phyloP scores from a whole-genome alignment of 2,888 invertebrate genomes.

The Apamea monoglypha region DNA sequence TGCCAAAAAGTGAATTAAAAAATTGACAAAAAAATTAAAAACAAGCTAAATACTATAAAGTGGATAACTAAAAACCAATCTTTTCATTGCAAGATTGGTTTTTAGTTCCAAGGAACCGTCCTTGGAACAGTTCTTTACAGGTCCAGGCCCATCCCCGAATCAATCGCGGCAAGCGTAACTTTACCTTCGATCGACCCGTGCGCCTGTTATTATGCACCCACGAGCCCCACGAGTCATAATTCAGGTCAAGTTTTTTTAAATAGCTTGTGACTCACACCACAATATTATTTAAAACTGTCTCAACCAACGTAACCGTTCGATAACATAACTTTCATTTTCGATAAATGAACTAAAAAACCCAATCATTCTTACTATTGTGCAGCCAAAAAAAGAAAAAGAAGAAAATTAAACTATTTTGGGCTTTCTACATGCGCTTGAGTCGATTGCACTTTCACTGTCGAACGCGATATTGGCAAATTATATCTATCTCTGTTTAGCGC shows the following conservation, averaged over 20 bases:
- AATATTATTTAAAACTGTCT: conserved; percentile 42
- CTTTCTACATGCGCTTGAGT: conserved; percentile 72
- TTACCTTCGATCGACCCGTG: neutral
- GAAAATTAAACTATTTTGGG: conserved; percentile 67
- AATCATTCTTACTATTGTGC: conserved; percentile 71
- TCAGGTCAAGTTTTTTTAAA: neutral
- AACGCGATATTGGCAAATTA: conserved; percentile 39
- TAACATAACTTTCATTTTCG: conserved; percentile 80
- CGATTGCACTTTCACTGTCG: conserved; percentile 76
- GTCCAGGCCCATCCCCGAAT: neutral
- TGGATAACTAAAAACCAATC: no score
- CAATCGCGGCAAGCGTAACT: neutral
- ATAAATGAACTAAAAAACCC: conserved; percentile 68
- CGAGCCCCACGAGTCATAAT: neutral
- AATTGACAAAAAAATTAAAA: no score
- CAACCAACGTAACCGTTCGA: conserved; percentile 61
- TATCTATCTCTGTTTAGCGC: conserved; percentile 56
- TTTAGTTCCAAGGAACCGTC: no score
- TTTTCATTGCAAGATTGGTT: no score
- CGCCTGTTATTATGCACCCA: neutral
- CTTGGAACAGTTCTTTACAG: no score
- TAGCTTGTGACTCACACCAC: conserved; percentile 15
- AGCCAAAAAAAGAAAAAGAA: conserved; percentile 67
- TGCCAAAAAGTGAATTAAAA: no score
- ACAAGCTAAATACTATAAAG: no score